phyloP scores from a whole-genome alignment of 2,797 vertebrate genomes.

The Nasua narica region DNA sequence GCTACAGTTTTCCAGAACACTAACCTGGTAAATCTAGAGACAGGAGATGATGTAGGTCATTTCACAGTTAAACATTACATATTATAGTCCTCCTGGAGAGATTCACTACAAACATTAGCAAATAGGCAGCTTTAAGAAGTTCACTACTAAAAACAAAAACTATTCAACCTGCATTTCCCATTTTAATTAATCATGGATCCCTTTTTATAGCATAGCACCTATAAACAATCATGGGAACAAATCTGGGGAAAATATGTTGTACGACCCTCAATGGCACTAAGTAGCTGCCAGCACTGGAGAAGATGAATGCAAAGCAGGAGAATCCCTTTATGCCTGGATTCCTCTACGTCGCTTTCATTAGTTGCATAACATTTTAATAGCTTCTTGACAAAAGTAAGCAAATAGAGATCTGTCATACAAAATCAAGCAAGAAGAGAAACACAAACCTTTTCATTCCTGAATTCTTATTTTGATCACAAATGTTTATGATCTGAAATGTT shows the following conservation, averaged over 20 bases:
- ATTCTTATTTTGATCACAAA: neutral
- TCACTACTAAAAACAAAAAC: neutral
- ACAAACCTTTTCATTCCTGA: neutral
- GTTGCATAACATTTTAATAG: neutral
- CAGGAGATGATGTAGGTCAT: neutral
- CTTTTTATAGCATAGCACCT: neutral
- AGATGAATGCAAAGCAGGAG: neutral
- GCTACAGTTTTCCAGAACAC: neutral
- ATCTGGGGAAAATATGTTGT: neutral
- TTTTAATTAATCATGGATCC: neutral
- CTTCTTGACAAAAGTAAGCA: neutral
- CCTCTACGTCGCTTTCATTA: neutral
- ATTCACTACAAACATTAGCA: neutral
- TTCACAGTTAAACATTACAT: neutral
- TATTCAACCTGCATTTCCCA: neutral
- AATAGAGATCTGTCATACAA: neutral
- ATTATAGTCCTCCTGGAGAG: neutral
- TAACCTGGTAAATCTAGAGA: neutral
- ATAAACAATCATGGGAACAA: neutral
- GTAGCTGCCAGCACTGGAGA: neutral
- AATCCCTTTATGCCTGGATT: neutral
- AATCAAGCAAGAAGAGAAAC: neutral
- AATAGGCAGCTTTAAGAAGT: neutral
- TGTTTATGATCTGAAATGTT: neutral
- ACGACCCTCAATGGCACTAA: neutral